Conservation (phyloP, 2,113 vertebrate genomes). For the Odobenus rosmarus region DNA sequence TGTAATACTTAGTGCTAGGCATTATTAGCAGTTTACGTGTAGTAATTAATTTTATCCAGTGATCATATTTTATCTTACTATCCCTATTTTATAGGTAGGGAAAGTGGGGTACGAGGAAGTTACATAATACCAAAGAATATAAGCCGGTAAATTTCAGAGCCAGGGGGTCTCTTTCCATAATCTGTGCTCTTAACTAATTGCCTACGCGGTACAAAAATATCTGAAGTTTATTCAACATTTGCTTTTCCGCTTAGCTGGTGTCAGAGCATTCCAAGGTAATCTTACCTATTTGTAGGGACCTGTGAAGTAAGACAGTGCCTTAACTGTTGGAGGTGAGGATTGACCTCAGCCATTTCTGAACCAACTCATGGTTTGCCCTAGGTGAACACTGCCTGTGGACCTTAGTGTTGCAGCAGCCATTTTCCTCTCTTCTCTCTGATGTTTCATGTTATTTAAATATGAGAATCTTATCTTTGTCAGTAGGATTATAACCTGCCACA, state of each 20-base stretch:
- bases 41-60: neutral
- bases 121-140: slow-evolving; percentile 11
- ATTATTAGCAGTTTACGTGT: neutral
- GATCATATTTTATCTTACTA: slow-evolving; percentile 11
- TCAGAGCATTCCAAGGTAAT: neutral
- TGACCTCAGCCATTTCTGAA: neutral
- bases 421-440: slow-evolving; percentile 37
- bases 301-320: neutral
- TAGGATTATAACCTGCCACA: slow-evolving; percentile 44
- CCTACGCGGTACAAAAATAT: neutral
- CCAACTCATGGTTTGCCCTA: neutral
- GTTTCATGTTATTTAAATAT: slow-evolving; percentile 24
- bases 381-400: neutral
- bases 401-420: neutral
- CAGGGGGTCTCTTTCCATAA: neutral
- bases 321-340: neutral
- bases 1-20: neutral
- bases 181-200: neutral
- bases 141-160: neutral
- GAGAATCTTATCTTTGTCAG: slow-evolving; percentile 11
- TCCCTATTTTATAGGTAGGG: neutral
- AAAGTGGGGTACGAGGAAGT: neutral
- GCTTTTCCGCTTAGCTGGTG: neutral
- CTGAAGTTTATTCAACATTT: neutral
- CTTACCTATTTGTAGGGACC: neutral